Conservation (phyloP, 2,113 vertebrate genomes). For the Pithys albifrons region DNA sequence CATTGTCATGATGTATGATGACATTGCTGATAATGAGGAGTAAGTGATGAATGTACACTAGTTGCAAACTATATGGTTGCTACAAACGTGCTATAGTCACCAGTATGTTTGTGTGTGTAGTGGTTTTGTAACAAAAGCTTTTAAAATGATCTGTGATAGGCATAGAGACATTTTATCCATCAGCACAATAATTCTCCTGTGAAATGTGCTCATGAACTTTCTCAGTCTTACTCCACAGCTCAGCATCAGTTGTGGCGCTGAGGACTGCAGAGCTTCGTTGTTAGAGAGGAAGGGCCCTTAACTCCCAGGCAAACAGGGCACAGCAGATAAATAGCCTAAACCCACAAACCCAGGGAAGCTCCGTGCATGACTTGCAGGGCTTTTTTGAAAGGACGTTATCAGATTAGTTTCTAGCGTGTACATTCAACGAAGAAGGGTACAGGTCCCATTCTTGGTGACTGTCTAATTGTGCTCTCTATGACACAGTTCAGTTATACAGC, state of each 20-base stretch:
- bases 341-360: neutral
- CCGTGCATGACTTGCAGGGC: neutral
- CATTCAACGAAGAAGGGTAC: neutral
- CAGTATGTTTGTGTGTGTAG: neutral
- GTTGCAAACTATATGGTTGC: neutral
- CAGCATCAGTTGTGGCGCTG: neutral
- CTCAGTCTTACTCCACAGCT: neutral
- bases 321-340: neutral
- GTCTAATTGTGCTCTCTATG: neutral
- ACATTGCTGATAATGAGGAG: slow-evolving; percentile 84
- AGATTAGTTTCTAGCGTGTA: neutral
- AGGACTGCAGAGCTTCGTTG: neutral
- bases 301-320: neutral
- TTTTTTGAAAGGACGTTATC: neutral
- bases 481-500: neutral
- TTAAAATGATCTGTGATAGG: neutral
- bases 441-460: neutral
- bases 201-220: neutral
- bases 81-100: neutral
- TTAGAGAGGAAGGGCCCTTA: neutral
- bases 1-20: slow-evolving; percentile 98
- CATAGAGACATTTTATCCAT: neutral
- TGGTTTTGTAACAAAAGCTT: neutral
- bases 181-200: neutral
- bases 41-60: slow-evolving; percentile 73